Percentiles rank a stretch among this genome's conserved stretches.
These are phyloP conservation scores for Cyprinodon variegatus DNA, from an alignment of 2,113 vertebrate species.

Conservation along the genomic window DNA sequence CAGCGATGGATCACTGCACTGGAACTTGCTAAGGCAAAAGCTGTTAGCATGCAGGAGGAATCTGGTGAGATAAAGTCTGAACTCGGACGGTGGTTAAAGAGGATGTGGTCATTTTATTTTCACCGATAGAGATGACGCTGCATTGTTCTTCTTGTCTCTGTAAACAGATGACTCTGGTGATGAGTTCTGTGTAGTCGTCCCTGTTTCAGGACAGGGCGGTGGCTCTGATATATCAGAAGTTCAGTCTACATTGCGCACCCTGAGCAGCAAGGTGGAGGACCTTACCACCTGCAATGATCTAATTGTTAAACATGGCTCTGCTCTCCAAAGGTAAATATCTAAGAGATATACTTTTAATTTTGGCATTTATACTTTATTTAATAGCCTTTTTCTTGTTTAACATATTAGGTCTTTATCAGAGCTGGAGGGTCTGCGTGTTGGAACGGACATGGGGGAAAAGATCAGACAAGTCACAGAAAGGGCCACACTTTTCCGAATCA, in stretches of 20 bases:
- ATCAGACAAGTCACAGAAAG: constrained; percentile 95
- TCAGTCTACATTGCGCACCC: constrained; percentile 89
- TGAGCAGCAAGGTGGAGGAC: constrained; percentile 94
- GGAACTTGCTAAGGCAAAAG: constrained; percentile 95
- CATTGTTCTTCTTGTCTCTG: neutral
- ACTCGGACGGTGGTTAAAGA: neutral
- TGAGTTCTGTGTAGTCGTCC: constrained; percentile 83
- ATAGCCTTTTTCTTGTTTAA: neutral
- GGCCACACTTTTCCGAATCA: constrained; percentile 95
- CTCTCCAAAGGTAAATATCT: constrained; percentile 85
- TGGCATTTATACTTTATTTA: neutral
- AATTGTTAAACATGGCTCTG: constrained; percentile 95
- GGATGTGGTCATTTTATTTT: neutral
- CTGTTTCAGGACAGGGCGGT: constrained; percentile 68
- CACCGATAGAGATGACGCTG: neutral
- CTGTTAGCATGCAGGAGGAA: constrained; percentile 91
- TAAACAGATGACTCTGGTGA: constrained; percentile 91
- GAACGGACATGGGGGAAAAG: constrained; percentile 89
- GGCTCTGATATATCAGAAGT: constrained; percentile 87
- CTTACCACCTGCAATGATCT: constrained; percentile 96
- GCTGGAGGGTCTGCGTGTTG: constrained; percentile 86
- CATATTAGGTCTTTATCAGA: constrained; percentile 88
- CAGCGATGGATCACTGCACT: constrained; percentile 97
- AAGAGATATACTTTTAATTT: no score
- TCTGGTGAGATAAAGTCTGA: constrained; percentile 82